Evolutionary conservation across 2,113 vertebrate species (phyloP), one percentile per base, ranked within the genome.

Genomic region (Micronycteris hirsuta): DNA sequence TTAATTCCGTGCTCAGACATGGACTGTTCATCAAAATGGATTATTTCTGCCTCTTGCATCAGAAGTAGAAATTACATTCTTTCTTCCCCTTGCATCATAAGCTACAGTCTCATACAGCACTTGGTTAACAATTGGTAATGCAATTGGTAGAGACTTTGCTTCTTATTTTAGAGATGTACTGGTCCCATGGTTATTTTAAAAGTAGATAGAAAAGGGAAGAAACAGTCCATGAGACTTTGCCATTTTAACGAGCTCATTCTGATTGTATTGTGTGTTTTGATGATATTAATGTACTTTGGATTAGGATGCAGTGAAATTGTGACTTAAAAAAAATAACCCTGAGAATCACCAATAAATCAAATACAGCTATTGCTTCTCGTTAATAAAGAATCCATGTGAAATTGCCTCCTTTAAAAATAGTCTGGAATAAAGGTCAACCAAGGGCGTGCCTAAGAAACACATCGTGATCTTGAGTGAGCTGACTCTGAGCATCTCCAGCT

Each of bases 1-100:
- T 98, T 97, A 94, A 96, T 97, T 98, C 96, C 86, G 95, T 96
- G 93, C 85, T 97, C 97, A 96, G 96, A 96, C 86, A 82, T 82
- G 90, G 94, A 94, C 95, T 93, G 43, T 95, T 97, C 96, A 96
- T 97, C 97, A 96, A 98, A 97, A 82, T 77, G 96, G 95, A 87
- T 96, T 96, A 96, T 98, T 98, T 98, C 96, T 97, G 86, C 85
- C 95, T 98, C 97, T 98, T 98, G 96, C 97, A 97, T 96, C 96
- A 97, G 93, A 96, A 92, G 65, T 38, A 73, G 70, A 94, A 96
- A 95, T 96, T 87, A 77, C 38, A 81, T 24, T 82, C 47, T 97
- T 91, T 93, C 89, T 94, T 61, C 65, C 74, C 24, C 86, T 97
- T 97, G 93, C 96, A 88, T 96, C 96, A 97, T 94, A 94, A 95